Conservation (phyloP, 2,888 invertebrate genomes). For the Eristalis intricaria region DNA sequence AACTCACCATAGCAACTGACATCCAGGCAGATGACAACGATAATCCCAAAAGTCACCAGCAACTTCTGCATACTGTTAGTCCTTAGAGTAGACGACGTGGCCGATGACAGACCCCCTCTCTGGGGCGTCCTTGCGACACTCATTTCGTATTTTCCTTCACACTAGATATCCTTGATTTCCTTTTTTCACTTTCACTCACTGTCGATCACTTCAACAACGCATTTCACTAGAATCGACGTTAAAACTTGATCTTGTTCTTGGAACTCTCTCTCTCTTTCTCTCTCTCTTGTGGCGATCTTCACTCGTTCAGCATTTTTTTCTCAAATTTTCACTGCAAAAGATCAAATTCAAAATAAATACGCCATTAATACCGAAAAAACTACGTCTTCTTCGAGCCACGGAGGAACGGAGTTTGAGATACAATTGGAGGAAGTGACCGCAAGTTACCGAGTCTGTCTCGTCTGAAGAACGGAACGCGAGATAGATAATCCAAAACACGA, state of each 20-base stretch:
- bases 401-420: too few relatives aligned
- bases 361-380: too few relatives aligned
- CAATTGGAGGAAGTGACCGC: too few relatives aligned
- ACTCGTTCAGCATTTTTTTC: constrained; percentile 16
- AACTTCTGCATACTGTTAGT: constrained; percentile 51
- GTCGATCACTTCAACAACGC: constrained; percentile 1
- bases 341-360: neutral
- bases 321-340: neutral
- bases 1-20: constrained; percentile 75
- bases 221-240: constrained; percentile 23
- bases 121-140: constrained; percentile 77
- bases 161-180: constrained; percentile 4
- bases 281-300: neutral
- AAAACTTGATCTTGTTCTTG: neutral
- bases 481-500: neutral
- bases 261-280: neutral
- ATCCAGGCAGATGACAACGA: constrained; percentile 73
- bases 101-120: constrained; percentile 40
- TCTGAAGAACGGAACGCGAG: neutral
- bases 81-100: neutral
- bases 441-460: neutral
- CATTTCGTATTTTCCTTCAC: constrained; percentile 73
- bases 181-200: neutral
- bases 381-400: too few relatives aligned
- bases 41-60: constrained; percentile 60